Evolutionary conservation across 2,113 vertebrate genomes (phyloP), one percentile per base, ranked within the genome.

Genomic region (Saguinus midas): DNA sequence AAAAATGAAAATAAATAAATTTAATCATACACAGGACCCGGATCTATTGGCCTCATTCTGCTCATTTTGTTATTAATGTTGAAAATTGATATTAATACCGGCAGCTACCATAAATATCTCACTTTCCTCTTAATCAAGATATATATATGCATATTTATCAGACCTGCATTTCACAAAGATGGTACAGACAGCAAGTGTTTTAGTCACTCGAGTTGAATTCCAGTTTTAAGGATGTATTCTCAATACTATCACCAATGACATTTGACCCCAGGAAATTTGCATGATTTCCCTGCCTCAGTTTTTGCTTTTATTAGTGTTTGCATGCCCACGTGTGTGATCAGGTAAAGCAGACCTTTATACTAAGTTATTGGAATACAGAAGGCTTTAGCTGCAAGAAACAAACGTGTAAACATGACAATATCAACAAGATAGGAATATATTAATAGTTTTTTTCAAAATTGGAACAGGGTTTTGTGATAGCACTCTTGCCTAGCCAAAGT

Each of bases 1-100:
- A 70, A 83, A 92, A 79, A 87, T 80, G 75, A 91, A 95, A 82
- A 92, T 79, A 92, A 95, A 86, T 92, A 87, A 95, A 76, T 93
- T 81, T 94, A 87, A 92, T 86, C 75, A 94, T 27, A 79, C 17
- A 80, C 70, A 93, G 55, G 94, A 87, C n/a, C 35, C 64, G 58
- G 10, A 93, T 83, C 8, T 87, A 87, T 87, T 80, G 83, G 35
- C 20, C 9, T 93, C 8, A 1, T 92, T 92, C 94, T 88, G 32
- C 32, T 94, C 81, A 57, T 83, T 55, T 93, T 70, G 16, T 80
- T 96, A 94, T 93, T 73, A 95, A 52, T 89, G n/a, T 70, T 86
- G 68, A 95, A 96, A 82, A 93, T 68, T 64, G 1, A 76, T 93
- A 86, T 95, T 70, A 92, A 76, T 45, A 70, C 84, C 70, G 95